Evolutionary conservation across 2,797 vertebrate genomes (phyloP).

Genomic region (Pempheris klunzingeri): DNA sequence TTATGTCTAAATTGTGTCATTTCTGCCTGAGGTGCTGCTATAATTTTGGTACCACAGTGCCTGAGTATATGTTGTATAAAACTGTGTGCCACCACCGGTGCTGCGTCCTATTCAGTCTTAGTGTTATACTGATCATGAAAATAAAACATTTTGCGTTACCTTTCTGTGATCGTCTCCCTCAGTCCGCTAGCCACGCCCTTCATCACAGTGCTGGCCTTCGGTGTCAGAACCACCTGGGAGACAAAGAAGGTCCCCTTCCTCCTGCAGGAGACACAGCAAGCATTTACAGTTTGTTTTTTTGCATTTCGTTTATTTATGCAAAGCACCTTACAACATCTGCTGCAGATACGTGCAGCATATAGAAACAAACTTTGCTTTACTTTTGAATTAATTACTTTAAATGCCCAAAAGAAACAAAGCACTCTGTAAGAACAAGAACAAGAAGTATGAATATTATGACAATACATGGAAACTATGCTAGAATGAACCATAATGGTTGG

Average conservation of each 20-base stretch:
- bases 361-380: constrained; percentile 4
- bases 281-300: background rate
- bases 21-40: constrained; percentile 39
- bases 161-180: constrained; percentile 98
- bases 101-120: background rate
- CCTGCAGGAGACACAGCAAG: constrained; percentile 80
- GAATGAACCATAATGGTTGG: background rate
- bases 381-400: background rate
- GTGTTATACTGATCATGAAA: background rate
- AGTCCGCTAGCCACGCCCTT: constrained; percentile 97
- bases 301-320: background rate
- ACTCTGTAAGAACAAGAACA: background rate
- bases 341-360: background rate
- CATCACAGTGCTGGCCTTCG: constrained; percentile 98
- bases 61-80: constrained; percentile 13
- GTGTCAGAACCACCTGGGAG: constrained; percentile 97
- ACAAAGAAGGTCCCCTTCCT: constrained; percentile 98
- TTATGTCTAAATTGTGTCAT: constrained; percentile 40
- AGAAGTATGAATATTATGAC: background rate
- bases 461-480: background rate
- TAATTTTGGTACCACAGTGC: constrained; percentile 15
- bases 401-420: constrained; percentile 12
- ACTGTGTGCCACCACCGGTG: background rate
- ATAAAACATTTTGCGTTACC: constrained; percentile 65
- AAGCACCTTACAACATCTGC: constrained; percentile 7